Evolutionary conservation across 2,113 vertebrate genomes (phyloP), one percentile per base, ranked within the genome.

Genomic region (Genyomyrus donnyi): DNA sequence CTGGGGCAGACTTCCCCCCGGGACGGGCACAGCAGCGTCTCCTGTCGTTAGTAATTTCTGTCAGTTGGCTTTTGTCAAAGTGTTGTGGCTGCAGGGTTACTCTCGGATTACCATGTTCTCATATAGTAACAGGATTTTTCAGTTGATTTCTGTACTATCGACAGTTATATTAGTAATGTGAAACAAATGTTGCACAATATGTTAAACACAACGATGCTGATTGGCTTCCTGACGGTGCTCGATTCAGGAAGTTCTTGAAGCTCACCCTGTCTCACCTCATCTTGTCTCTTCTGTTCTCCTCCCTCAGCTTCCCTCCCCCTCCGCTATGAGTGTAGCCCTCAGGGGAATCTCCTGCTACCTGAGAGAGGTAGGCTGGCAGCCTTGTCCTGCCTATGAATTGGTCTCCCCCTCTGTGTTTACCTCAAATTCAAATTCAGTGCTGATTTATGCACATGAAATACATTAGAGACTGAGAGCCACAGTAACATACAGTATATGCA

Each of bases 301-400:
- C 35, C 80, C n/a, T 24, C 91, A 98, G 97, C 94, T 98, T 92
- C 95, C 97, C 4, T 98, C 97, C 1, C 97, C 97, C 0, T 97
- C 97, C 1, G 96, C 97, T 1, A 97, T 97, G 97, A 97, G 96
- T 39, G 95, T 96, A 0, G 97, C 97, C 0, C 93, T 98, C 88
- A 95, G 97, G 93, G 97, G 97, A 86, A 98, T 98, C 92, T 98
- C 97, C 93, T 98, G 97, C 91, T 98, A 98, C 92, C 95, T 98
- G 92, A 97, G 96, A 96, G 97, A 98, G 97, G 97, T 97, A 95
- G 88, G 53, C 46, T 31, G 4, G 8, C 66, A 80, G 1, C 52
- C 4, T 17, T 35, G 50, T 56, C 87, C 58, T 53, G 48, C 35
- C 39, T 80, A 17, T 15, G 24, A 31, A 24, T 7, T 50, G 53